phyloP scores from a whole-genome alignment of 2,888 invertebrate genomes.

The Syrphus vitripennis region DNA sequence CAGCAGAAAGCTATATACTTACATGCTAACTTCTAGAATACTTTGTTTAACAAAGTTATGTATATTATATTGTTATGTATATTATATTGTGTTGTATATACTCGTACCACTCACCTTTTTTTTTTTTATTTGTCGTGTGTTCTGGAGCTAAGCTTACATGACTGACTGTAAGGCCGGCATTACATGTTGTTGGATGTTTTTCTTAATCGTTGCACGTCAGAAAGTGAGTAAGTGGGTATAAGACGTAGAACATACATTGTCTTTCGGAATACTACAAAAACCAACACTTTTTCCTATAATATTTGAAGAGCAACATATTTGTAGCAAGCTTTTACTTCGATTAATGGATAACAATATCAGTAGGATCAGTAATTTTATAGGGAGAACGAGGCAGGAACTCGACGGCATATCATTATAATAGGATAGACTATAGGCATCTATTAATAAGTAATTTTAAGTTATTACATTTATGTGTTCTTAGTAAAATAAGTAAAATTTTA shows the following conservation, averaged over 20 bases:
- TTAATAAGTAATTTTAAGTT: too few species aligned
- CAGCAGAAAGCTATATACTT: conserved; percentile 46
- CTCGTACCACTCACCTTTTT: neutral
- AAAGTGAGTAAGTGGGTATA: conserved; percentile 10
- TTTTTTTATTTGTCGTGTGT: neutral
- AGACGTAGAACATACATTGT: neutral
- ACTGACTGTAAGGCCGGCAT: conserved; percentile 21
- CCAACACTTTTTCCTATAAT: too few species aligned
- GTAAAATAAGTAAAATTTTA: too few species aligned
- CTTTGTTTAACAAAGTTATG: neutral
- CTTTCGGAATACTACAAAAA: neutral
- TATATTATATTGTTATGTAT: neutral
- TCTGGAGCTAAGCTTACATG: conserved; percentile 31
- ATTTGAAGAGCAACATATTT: too few species aligned
- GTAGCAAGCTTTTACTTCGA: too few species aligned
- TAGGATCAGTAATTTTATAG: too few species aligned
- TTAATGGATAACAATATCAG: too few species aligned
- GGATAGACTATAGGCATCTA: too few species aligned
- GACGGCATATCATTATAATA: too few species aligned
- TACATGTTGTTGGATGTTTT: conserved; percentile 52
- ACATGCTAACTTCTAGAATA: neutral
- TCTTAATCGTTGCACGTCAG: conserved; percentile 46
- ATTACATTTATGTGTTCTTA: too few species aligned
- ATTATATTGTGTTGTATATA: too few species aligned
- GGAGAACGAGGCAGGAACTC: too few species aligned